These are phyloP conservation scores for Drosophila peninsularis DNA, from an alignment of 2,888 invertebrate genomes.

Conservation along the genomic window DNA sequence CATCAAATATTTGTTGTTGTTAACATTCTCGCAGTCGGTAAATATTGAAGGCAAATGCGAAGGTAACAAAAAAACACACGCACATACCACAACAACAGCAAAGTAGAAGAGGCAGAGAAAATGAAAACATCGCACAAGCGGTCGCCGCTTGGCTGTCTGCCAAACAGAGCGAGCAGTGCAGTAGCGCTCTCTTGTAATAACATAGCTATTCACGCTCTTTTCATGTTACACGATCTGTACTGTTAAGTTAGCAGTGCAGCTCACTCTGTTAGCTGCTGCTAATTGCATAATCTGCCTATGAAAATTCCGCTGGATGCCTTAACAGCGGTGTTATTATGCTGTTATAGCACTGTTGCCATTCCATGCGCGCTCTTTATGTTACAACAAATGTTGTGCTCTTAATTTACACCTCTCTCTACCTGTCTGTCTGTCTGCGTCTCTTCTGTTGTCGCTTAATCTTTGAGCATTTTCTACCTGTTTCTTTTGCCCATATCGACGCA, in stretches of 20 bases:
- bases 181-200: conserved; percentile 9
- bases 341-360: not conserved
- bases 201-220: conserved; percentile 19
- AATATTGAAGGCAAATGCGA: conserved; percentile 37
- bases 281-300: conserved; percentile 16
- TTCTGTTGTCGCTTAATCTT: conserved; percentile 4
- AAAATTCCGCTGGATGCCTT: not conserved
- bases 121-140: conserved; percentile 39
- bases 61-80: conserved; percentile 42
- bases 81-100: conserved; percentile 4
- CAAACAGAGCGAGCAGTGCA: conserved; percentile 29
- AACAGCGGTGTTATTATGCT: not conserved
- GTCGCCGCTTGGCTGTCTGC: conserved; percentile 46
- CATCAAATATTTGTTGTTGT: conserved; percentile 62
- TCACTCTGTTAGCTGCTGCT: not conserved
- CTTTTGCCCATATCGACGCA: conserved; percentile 26
- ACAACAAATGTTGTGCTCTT: conserved; percentile 8
- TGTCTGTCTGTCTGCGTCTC: not conserved
- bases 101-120: not conserved
- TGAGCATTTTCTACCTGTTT: conserved; percentile 45
- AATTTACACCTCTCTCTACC: not conserved
- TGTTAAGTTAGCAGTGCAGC: not conserved
- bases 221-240: conserved; percentile 24
- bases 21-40: conserved; percentile 40
- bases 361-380: not conserved